A percentile compares a stretch with the other conserved stretches of the same genome.
These are phyloP conservation scores for Cebus imitator DNA, from an alignment of 2,113 vertebrate genomes.

Conservation along the genomic window DNA sequence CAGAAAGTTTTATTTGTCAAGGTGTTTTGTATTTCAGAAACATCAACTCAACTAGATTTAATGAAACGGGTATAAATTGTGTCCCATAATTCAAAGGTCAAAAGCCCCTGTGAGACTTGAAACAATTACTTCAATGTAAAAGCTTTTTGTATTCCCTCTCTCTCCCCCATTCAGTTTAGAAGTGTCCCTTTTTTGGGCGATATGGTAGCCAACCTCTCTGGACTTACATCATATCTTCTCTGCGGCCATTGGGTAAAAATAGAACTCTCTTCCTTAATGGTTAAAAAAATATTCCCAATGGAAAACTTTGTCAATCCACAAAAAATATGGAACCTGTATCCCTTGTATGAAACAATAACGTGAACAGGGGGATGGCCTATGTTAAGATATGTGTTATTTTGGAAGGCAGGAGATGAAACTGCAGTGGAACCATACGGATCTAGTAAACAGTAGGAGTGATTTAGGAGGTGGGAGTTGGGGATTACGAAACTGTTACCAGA, in stretches of 20 bases:
- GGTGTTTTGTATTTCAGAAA: not conserved
- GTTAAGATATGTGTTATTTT: not conserved
- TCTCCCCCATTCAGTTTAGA: not conserved
- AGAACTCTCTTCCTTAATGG: not conserved
- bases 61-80: not conserved
- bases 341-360: not conserved
- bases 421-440: rapidly evolving
- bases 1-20: not conserved
- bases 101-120: not conserved
- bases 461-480: not conserved
- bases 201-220: rapidly evolving
- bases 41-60: not conserved
- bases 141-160: not conserved
- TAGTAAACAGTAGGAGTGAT: not conserved
- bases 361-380: not conserved
- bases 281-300: not conserved
- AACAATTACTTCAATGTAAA: not conserved
- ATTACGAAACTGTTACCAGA: not conserved
- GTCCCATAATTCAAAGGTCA: not conserved
- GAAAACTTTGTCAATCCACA: not conserved
- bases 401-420: not conserved
- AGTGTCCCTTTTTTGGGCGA: not conserved
- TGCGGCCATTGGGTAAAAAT: not conserved
- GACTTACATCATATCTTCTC: not conserved
- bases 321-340: not conserved